A percentile compares a stretch with the other conserved stretches of the same genome.
These are phyloP conservation scores for Bombyx huttoni DNA, from an alignment of 2,888 invertebrate species.

Conservation along the genomic window DNA sequence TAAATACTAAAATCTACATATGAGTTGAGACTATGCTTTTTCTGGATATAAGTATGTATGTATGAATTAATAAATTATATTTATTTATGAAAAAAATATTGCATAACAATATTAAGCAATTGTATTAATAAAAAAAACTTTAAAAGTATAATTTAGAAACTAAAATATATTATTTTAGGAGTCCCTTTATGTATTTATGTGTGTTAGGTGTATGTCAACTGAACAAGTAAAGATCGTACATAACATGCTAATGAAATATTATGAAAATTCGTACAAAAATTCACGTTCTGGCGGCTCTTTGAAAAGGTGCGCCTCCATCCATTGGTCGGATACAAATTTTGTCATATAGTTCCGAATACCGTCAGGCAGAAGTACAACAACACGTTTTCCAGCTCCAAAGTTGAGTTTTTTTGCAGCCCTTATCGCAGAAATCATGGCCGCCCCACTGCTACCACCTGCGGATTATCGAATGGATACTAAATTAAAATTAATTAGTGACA, in stretches of 20 bases:
- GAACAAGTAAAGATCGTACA: background rate
- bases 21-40: too few relatives aligned
- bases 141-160: too few relatives aligned
- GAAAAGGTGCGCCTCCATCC: constrained; percentile 89
- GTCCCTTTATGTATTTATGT: too few relatives aligned
- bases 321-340: constrained; percentile 91
- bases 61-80: too few relatives aligned
- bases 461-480: background rate
- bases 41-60: too few relatives aligned
- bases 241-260: background rate
- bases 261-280: constrained; percentile 18
- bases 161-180: too few relatives aligned
- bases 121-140: too few relatives aligned
- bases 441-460: constrained; percentile 90
- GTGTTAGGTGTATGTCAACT: too few relatives aligned
- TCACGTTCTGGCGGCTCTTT: constrained; percentile 32
- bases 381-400: constrained; percentile 80
- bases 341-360: constrained; percentile 97
- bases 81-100: too few relatives aligned
- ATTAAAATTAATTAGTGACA: background rate
- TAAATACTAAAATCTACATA: too few relatives aligned
- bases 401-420: constrained; percentile 79
- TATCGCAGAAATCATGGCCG: constrained; percentile 81
- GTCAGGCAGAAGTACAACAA: constrained; percentile 89
- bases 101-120: too few relatives aligned